Conservation (phyloP, 2,888 invertebrate species). For the Conomelus anceps region DNA sequence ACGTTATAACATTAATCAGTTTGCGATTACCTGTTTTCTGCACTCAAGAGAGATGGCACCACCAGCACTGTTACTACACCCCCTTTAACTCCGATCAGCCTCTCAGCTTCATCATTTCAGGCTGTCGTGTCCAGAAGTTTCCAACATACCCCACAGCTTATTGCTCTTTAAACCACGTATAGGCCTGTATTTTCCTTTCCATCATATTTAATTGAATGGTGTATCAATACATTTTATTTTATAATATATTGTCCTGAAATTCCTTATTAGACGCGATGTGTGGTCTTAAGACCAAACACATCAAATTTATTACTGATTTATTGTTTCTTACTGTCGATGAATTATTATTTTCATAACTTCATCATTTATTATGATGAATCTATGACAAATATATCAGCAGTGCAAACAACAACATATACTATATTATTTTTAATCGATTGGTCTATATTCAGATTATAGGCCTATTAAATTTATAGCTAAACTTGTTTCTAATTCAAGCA, state of each 20-base stretch:
- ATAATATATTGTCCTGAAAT: background rate
- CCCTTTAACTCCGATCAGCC: background rate
- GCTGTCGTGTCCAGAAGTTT: background rate
- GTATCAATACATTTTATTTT: background rate
- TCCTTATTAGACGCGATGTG: background rate
- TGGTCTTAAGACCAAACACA: too few relatives aligned
- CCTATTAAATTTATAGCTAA: too few relatives aligned
- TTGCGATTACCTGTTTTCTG: background rate
- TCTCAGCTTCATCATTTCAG: background rate
- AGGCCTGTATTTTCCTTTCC: background rate
- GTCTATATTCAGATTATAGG: too few relatives aligned
- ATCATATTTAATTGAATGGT: background rate
- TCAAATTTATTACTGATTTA: too few relatives aligned
- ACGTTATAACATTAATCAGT: slow-evolving; percentile 2
- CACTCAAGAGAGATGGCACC: background rate
- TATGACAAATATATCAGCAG: too few relatives aligned
- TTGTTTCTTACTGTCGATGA: too few relatives aligned
- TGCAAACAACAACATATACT: too few relatives aligned
- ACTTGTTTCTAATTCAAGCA: too few relatives aligned
- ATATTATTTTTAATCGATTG: too few relatives aligned
- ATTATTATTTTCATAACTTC: too few relatives aligned
- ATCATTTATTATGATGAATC: too few relatives aligned
- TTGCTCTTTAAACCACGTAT: background rate
- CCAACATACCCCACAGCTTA: background rate
- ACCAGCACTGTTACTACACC: background rate